Base-by-base conservation (phyloP, 2,888 invertebrate genomes). In the Oligia strigilis region DNA sequence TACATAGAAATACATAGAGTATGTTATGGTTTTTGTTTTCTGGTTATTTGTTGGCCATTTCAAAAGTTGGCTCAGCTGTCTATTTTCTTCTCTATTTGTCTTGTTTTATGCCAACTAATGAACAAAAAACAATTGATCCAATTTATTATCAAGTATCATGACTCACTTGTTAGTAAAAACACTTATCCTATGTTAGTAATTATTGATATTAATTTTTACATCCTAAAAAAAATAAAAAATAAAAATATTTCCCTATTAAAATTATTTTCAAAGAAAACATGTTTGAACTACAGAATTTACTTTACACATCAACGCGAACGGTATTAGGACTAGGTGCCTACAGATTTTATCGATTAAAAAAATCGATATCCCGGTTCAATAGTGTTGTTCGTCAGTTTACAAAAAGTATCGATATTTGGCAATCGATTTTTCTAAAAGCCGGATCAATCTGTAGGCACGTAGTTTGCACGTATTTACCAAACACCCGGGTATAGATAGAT, bases 381-480 rank as follows among this genome's bases (percentile, higher is more conserved):
- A 69, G 40, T 80, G 60, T 36, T 71, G 80, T 62, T 23, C 19
- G 29, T 4, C 11, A 65, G 36, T 40, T 40, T 17, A 19, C 4
- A 62, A 77, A 14, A 67, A 80, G 3, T 52, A 78, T 80, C 78
- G 49, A 70, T n/a, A 70, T 3, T 52, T 43, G 1, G 29, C 19
- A 77, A 49, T 62, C 3, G 46, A 40, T 11, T 58, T 17, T 8
- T n/a, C 1, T 17, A 36, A 29, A 36, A 29, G 17, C 4, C 2
- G 8, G 0, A 2, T 4, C 8, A 81, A 81, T 78, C 84, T 84
- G 64, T 65, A 72, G 60, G 43, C 81, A 75, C 75, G 13, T 62
- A 62, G 19, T 46, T 86, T 73, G 86, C 83, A 64, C n/a, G 14
- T 72, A 83, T 72, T 86, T 85, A 84, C 72, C 84, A 84, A 87